Base-by-base conservation (phyloP, 2,888 invertebrate genomes). In the Griposia aprilina region DNA sequence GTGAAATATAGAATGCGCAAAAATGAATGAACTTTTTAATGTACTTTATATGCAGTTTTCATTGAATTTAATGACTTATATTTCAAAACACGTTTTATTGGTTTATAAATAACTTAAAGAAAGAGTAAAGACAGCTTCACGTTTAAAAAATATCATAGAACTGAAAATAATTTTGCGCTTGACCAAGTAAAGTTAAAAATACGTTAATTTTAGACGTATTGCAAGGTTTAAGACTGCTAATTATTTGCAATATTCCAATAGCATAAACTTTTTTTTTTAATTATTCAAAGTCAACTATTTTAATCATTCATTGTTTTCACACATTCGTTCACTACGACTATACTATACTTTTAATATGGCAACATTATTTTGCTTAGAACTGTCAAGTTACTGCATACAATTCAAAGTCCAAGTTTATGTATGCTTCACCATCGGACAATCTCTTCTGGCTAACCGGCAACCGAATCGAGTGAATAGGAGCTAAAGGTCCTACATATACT, bases 401-500 rank as follows among this genome's bases (percentile, higher is more conserved):
- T 48, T 20, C 13, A 67, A 67, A 20, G n/a, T 20, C 6, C 41
- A 65, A 65, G 41, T 66, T 0, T 6, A 20, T 20, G 30, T 30
- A 30, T 2, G 50, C 5, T 50, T 23, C 15, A 23, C 30, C 30
- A 52, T 15, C 30, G 15, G 68, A 23, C 2, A 50, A 23, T 5
- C 30, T 15, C 10, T 52, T 17, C 52, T 23, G 36, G 10, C 13
- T 48, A 52, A 13, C 17, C 26, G 10, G 45, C 8, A 41, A 20
- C 15, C 30, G 8, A 45, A 36, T 10, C 17, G 52, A 81, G 52
- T 66, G 41, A n/a, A 63, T 20, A 41, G 23, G 11, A 20, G 1
- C 20, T 72, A 20, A 72, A 50, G n/a, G 26, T 65, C 23, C 57
- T 59, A 45, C 45, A 65, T 48, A 70, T n/a, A 23, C 17, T 70